Evolutionary conservation across 2,113 vertebrate species (phyloP).

Genomic region (Hippocampus mohnikei): DNA sequence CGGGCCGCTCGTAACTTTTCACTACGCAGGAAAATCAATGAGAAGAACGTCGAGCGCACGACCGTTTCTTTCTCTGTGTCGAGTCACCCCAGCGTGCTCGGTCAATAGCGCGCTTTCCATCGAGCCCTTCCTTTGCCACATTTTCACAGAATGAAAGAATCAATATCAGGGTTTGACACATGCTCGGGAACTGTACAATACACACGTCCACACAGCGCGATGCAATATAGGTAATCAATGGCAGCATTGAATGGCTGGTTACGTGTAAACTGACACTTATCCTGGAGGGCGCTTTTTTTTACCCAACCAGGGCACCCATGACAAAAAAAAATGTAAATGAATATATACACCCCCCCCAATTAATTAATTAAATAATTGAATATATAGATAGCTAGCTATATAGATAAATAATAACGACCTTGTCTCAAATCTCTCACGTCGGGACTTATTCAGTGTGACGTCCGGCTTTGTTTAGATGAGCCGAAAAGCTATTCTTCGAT

Average conservation of each 20-base stretch:
- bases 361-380: too few species aligned
- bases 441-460: too few species aligned
- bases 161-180: slow-evolving; percentile 43
- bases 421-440: too few species aligned
- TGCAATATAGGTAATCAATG: slow-evolving; percentile 4
- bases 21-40: slow-evolving; percentile 55
- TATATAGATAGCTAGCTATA: too few species aligned
- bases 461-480: too few species aligned
- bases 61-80: slow-evolving; percentile 57
- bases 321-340: background rate
- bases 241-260: background rate
- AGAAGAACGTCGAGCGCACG: slow-evolving; percentile 43
- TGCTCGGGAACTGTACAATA: slow-evolving; percentile 6
- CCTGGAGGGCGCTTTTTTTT: slow-evolving; percentile 2
- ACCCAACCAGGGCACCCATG: too few species aligned
- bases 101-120: slow-evolving; percentile 53
- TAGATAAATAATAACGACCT: too few species aligned
- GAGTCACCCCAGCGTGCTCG: slow-evolving; percentile 48
- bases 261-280: slow-evolving; percentile 36
- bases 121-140: slow-evolving; percentile 44
- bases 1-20: slow-evolving; percentile 31
- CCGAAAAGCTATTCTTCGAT: too few species aligned
- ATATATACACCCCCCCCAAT: background rate
- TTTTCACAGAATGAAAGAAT: slow-evolving; percentile 58
- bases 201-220: slow-evolving; percentile 2